These are phyloP conservation scores for Ochlodes sylvanus DNA, from an alignment of 2,888 invertebrate species.

Conservation along the genomic window DNA sequence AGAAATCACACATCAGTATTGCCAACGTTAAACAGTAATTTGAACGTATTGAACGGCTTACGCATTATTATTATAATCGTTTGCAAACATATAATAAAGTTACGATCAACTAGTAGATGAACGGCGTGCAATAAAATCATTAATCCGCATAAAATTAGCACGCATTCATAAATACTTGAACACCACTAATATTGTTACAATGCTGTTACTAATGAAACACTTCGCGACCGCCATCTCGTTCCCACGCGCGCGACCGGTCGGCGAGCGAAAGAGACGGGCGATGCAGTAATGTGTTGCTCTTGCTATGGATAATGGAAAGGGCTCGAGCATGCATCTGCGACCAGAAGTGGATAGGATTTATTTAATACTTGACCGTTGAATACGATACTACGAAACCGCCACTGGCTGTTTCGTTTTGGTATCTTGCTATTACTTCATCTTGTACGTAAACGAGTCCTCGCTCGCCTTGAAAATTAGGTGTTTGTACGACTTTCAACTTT, in stretches of 20 bases:
- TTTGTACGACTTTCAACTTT: constrained; percentile 31
- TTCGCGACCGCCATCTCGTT: constrained; percentile 41
- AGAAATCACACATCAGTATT: background rate
- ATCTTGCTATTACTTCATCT: constrained; percentile 31
- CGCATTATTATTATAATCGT: constrained; percentile 16
- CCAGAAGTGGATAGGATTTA: constrained; percentile 3
- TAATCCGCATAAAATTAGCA: constrained; percentile 37
- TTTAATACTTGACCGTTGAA: constrained; percentile 19
- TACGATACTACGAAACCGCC: constrained; percentile 7
- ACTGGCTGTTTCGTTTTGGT: constrained; percentile 1
- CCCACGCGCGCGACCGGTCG: constrained; percentile 15
- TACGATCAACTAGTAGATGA: constrained; percentile 24
- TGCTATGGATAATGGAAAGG: constrained; percentile 27
- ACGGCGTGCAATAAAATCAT: constrained; percentile 36
- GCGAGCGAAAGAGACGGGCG: constrained; percentile 40
- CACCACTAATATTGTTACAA: constrained; percentile 41
- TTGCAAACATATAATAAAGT: constrained; percentile 23
- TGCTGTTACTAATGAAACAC: constrained; percentile 43
- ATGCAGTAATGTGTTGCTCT: constrained; percentile 6
- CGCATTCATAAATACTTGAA: constrained; percentile 39
- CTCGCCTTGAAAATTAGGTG: constrained; percentile 34
- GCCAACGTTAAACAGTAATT: background rate
- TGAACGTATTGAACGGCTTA: constrained; percentile 1
- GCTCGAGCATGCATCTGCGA: constrained; percentile 21
- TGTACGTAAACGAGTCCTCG: constrained; percentile 32